phyloP scores from a whole-genome alignment of 2,797 vertebrate species.

The Onychomys arenicola region DNA sequence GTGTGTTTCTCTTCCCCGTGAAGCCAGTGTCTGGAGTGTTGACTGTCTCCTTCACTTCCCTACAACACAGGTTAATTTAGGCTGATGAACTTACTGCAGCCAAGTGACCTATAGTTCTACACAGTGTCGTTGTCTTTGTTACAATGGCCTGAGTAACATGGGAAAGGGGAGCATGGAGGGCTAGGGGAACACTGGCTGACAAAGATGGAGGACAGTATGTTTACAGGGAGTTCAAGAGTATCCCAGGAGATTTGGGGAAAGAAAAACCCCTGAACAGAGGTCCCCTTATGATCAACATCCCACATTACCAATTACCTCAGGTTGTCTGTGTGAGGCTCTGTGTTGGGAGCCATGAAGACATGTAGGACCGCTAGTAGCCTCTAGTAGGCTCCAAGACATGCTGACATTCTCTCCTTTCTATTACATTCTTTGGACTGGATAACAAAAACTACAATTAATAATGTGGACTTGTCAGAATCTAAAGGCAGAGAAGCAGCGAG shows the following conservation, averaged over 20 bases:
- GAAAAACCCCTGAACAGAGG: not conserved
- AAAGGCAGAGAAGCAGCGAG: not conserved
- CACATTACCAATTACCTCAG: not conserved
- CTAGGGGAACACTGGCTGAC: not conserved
- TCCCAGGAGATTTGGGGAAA: not conserved
- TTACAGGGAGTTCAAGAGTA: not conserved
- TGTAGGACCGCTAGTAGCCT: not conserved
- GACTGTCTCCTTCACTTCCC: not conserved
- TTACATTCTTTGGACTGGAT: not conserved
- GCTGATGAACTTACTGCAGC: not conserved
- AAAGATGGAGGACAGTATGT: not conserved
- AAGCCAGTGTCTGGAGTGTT: constrained; percentile 2
- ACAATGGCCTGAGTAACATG: not conserved
- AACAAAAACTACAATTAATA: not conserved
- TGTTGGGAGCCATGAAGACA: not conserved
- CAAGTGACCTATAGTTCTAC: not conserved
- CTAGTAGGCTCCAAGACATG: not conserved
- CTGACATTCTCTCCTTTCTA: not conserved
- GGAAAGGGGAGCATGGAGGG: not conserved
- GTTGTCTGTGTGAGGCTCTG: not conserved
- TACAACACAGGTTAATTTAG: not conserved
- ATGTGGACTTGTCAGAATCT: not conserved
- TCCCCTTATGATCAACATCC: not conserved
- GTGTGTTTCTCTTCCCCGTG: constrained; percentile 7
- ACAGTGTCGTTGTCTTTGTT: not conserved